Conservation (phyloP, 2,797 vertebrate species). For the Diplodus sargus region DNA sequence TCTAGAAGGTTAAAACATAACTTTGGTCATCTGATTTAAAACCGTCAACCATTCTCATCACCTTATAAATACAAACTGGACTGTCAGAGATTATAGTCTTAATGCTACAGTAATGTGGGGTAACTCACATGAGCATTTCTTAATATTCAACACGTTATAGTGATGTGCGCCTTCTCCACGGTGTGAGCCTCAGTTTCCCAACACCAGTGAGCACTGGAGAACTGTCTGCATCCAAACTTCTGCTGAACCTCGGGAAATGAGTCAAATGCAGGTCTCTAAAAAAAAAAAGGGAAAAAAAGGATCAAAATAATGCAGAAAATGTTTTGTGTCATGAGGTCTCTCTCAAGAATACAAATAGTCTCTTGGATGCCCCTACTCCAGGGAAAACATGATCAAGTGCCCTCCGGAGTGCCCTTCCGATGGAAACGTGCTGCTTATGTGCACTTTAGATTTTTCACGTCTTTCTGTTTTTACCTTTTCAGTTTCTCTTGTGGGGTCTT, state of each 20-base stretch:
- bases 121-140: neutral
- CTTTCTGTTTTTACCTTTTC: conserved; percentile 51
- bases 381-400: too few species aligned
- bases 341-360: too few species aligned
- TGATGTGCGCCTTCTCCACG: conserved; percentile 59
- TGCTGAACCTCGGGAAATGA: conserved; percentile 7
- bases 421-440: too few species aligned
- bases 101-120: neutral
- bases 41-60: neutral
- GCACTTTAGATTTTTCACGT: too few species aligned
- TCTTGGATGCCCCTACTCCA: too few species aligned
- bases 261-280: conserved; percentile 43
- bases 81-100: neutral
- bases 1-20: neutral
- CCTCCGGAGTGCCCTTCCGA: too few species aligned
- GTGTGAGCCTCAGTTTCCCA: conserved; percentile 50
- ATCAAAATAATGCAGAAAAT: neutral
- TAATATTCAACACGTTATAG: conserved; percentile 29
- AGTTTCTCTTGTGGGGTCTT: conserved; percentile 24
- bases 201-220: conserved; percentile 39
- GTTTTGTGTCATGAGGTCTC: neutral
- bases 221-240: neutral
- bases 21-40: neutral
- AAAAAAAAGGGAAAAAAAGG: neutral
- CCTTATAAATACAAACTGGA: neutral